Evolutionary conservation across 1,140 invertebrate genomes (phyloP), one percentile per base, ranked within the genome.

Genomic region (Pseudomyrmex flavicornis): DNA sequence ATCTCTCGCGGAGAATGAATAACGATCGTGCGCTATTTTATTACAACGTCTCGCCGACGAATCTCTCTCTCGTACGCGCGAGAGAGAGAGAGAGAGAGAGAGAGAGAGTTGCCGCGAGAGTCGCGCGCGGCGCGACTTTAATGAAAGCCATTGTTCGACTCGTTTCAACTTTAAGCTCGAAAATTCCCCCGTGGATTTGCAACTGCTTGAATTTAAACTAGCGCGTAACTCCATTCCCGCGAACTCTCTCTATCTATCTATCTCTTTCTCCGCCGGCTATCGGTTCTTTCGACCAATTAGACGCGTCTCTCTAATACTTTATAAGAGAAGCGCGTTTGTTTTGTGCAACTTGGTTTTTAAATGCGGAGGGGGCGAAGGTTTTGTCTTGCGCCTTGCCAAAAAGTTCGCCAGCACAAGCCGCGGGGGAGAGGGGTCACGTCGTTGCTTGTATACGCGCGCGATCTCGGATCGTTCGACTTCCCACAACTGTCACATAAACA

Each of bases 141-240:
- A 87, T 85, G 83, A 88, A 80, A 87, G 59, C 85, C 35, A 87
- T 88, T 80, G 77, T 88, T 77, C 77, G 73, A 26, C 75, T 22
- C 56, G 50, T 76, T 85, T 48, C 48, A 84, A 70, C 75, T 48
- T 69, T 12, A 26, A 65, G 66, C 48, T 80, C 22, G 26, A 54
- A 80, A 84, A 77, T 82, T 35, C 63, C 20, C 44, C 54, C 46
- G n/a, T 13, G 44, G 22, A 54, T 77, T 77, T 26, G 74, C 74
- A 63, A 54, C 17, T n/a, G 74, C 61, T 75, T 61, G 75, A 87
- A 83, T 88, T 83, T 83, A 54, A 79, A 17, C 56, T 58, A 54
- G 22, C 26, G 48, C 15, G 56, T 62, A 68, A 46, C 52, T 26
- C 20, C n/a, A 26, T 35, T 82, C 44, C 44, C 63, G 58, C 70